Conservation (phyloP, 2,797 vertebrate species). For the Pogoniulus pusillus region DNA sequence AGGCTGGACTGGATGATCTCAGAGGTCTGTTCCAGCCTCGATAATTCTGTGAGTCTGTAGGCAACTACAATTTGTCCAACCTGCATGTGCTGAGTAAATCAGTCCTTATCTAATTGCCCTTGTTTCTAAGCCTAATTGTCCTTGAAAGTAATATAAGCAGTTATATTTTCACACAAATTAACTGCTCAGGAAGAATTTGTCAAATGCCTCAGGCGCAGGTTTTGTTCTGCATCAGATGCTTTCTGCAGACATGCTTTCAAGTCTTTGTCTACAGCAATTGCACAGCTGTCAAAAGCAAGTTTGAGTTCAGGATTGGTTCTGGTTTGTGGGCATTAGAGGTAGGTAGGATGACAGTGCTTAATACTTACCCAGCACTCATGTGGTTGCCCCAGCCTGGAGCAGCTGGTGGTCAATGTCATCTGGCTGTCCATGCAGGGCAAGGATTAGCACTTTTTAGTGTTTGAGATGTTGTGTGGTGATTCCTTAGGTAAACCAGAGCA, state of each 20-base stretch:
- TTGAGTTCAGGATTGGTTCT: neutral
- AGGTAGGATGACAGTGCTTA: neutral
- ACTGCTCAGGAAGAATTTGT: neutral
- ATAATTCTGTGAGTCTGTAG: neutral
- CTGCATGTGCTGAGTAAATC: neutral
- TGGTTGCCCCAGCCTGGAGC: fast-evolving
- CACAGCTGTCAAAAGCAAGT: neutral
- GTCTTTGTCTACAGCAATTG: neutral
- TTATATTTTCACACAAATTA: conserved; percentile 17
- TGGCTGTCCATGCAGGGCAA: neutral
- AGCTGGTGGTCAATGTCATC: fast-evolving
- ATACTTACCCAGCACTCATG: neutral
- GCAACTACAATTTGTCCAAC: neutral
- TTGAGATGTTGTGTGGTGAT: neutral
- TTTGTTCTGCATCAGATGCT: neutral
- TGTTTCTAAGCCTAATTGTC: conserved; percentile 31
- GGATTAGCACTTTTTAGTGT: neutral
- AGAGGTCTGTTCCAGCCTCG: too few species aligned
- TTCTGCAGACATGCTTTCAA: neutral
- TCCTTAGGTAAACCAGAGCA: neutral
- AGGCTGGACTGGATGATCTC: too few species aligned
- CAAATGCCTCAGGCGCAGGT: neutral
- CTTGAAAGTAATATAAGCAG: conserved; percentile 19
- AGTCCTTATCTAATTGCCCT: conserved; percentile 22
- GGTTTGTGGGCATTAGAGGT: neutral